Percentiles rank a stretch among this genome's conserved stretches.
phyloP scores from a whole-genome alignment of 1,140 invertebrate genomes.

The Wasmannia auropunctata region DNA sequence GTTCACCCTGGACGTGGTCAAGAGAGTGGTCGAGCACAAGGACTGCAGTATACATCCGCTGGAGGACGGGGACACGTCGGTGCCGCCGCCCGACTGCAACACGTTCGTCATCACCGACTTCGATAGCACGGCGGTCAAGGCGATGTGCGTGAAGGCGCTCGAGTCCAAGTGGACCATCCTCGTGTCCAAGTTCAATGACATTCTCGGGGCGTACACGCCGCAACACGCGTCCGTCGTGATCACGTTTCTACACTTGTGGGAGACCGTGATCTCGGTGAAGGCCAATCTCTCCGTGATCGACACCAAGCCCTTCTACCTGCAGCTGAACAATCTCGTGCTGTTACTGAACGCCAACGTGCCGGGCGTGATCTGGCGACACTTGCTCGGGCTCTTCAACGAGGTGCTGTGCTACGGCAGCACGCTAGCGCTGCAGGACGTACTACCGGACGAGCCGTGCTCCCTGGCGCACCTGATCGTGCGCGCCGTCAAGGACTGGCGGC shows the following conservation, averaged over 20 bases:
- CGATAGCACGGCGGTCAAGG: slow-evolving; percentile 93
- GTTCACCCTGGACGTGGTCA: slow-evolving; percentile 93
- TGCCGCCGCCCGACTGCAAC: slow-evolving; percentile 85
- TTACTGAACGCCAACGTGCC: slow-evolving; percentile 91
- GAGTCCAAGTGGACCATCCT: slow-evolving; percentile 93
- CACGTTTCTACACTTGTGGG: slow-evolving; percentile 94
- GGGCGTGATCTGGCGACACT: slow-evolving; percentile 92
- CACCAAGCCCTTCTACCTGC: slow-evolving; percentile 94
- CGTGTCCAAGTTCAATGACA: slow-evolving; percentile 87
- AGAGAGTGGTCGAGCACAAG: slow-evolving; percentile 94
- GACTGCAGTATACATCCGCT: slow-evolving; percentile 93
- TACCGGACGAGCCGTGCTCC: slow-evolving; percentile 94
- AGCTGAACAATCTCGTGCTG: slow-evolving; percentile 92
- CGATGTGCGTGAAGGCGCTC: slow-evolving; percentile 92
- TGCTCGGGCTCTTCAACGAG: slow-evolving; percentile 94
- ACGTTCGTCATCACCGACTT: slow-evolving; percentile 90
- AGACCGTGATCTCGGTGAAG: slow-evolving; percentile 96
- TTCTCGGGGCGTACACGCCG: slow-evolving; percentile 84
- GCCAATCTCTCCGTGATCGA: slow-evolving; percentile 95
- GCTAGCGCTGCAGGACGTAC: slow-evolving; percentile 92
- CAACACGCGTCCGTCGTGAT: slow-evolving; percentile 87
- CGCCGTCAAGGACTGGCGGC: slow-evolving; percentile 93
- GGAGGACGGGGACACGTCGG: slow-evolving; percentile 86
- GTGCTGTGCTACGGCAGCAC: slow-evolving; percentile 96
- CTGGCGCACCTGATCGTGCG: slow-evolving; percentile 93